These are phyloP conservation scores for Ictidomys tridecemlineatus DNA, from an alignment of 2,113 vertebrate species.

Conservation along the genomic window DNA sequence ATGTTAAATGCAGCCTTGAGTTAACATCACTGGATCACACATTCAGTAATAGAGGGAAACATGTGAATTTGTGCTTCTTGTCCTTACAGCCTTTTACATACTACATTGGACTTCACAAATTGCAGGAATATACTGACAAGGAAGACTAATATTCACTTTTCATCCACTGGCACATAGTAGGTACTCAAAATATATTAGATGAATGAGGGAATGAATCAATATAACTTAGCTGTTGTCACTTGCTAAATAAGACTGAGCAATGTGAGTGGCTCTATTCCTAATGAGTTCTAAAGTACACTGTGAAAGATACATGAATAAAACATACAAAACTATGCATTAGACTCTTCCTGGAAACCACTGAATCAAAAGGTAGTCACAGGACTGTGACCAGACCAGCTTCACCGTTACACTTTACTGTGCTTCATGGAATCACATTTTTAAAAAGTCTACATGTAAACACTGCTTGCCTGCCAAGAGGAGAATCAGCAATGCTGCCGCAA, in stretches of 20 bases:
- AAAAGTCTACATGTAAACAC: neutral
- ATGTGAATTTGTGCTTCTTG: neutral
- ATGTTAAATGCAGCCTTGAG: neutral
- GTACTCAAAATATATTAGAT: neutral
- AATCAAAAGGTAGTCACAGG: slow-evolving; percentile 10
- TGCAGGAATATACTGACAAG: neutral
- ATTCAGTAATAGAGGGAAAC: accelerated
- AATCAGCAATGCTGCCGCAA: neutral
- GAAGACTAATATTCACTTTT: neutral
- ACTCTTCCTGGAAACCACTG: neutral
- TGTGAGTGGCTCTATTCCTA: neutral
- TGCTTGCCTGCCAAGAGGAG: neutral
- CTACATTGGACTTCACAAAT: neutral
- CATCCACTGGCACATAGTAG: neutral
- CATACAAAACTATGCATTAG: neutral
- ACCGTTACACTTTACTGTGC: neutral
- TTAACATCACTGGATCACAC: neutral
- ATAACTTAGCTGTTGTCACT: neutral
- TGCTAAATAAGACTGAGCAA: neutral
- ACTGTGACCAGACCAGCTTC: neutral
- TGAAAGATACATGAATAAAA: slow-evolving; percentile 28
- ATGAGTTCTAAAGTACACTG: neutral
- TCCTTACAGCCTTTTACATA: neutral
- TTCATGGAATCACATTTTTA: neutral
- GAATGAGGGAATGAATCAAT: neutral